phyloP scores from a whole-genome alignment of 1,140 invertebrate genomes.

The Neotoxoptera formosana region DNA sequence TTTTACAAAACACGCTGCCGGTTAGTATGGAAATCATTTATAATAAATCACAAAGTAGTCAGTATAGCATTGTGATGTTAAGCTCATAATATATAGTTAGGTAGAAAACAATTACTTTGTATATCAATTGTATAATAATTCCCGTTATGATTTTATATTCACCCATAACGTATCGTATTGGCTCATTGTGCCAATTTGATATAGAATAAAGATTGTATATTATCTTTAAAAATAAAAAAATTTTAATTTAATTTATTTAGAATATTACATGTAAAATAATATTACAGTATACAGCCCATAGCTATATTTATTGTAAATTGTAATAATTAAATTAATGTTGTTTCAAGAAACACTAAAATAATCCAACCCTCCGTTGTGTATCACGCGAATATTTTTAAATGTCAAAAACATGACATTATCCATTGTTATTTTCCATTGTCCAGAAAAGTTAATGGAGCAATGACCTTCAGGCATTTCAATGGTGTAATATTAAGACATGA shows the following conservation, averaged over 20 bases:
- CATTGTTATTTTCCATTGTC: neutral
- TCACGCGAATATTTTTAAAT: neutral
- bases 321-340: neutral
- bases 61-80: neutral
- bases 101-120: neutral
- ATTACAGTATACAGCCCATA: neutral
- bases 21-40: neutral
- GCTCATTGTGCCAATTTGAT: no score
- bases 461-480: neutral
- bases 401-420: neutral
- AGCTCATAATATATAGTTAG: no score
- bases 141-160: no score
- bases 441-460: neutral
- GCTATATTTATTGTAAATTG: neutral
- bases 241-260: neutral
- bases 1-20: neutral
- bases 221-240: neutral
- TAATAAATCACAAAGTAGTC: neutral
- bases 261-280: no score
- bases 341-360: neutral
- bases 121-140: no score
- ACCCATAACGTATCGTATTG: no score
- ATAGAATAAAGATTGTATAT: neutral
- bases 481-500: neutral
- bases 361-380: neutral